Conservation (phyloP, 2,113 vertebrate genomes). For the Pelmatolapia mariae region DNA sequence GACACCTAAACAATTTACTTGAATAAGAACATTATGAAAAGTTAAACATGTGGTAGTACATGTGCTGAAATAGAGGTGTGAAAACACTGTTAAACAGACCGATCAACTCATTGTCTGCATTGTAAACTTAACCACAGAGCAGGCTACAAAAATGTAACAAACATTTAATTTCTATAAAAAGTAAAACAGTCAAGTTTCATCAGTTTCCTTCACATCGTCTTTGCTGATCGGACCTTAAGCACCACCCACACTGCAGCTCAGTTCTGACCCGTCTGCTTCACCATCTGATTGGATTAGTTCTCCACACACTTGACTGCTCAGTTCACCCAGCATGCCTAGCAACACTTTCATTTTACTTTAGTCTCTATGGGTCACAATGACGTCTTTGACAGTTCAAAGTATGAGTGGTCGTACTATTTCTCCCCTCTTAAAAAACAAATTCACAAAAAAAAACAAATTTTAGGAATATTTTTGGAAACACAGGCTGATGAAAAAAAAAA, state of each 20-base stretch:
- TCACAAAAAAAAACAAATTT: neutral
- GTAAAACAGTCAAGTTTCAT: neutral
- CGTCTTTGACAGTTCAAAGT: neutral
- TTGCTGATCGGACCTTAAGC: neutral
- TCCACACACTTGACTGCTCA: neutral
- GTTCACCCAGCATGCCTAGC: neutral
- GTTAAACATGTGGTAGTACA: neutral
- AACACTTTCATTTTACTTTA: neutral
- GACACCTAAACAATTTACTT: neutral
- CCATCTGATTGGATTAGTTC: neutral
- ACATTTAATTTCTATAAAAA: neutral
- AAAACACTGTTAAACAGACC: neutral
- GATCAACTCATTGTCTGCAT: neutral
- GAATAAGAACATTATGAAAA: neutral
- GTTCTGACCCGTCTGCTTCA: neutral
- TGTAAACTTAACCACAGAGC: neutral
- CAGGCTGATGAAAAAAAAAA: neutral
- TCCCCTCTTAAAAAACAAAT: neutral
- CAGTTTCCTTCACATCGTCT: neutral
- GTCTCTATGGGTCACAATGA: neutral
- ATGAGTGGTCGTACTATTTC: neutral
- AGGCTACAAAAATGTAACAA: neutral
- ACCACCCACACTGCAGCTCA: neutral
- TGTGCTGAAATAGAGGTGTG: neutral
- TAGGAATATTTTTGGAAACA: neutral